A percentile compares a stretch with the other conserved stretches of the same genome.
Evolutionary conservation across 35 echinoderm and acorn worm species (phyloP).

Genomic region (Eucidaris tribuloides): DNA sequence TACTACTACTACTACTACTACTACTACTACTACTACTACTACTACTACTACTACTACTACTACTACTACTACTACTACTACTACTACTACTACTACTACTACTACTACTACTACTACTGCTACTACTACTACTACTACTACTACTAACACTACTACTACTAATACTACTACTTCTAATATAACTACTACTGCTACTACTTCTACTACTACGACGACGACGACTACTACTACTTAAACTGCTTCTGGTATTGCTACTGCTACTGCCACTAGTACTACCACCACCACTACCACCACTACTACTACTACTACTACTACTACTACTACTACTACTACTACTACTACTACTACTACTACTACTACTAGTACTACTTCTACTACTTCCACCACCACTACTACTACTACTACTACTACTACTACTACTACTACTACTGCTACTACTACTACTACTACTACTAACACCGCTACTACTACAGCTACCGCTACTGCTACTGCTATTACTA

Average conservation of each 20-base stretch:
- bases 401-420: background rate
- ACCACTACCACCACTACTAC: background rate
- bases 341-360: background rate
- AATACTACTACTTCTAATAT: background rate
- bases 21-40: conserved; percentile 5
- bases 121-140: conserved; percentile 1
- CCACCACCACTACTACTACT: background rate
- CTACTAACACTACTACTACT: background rate
- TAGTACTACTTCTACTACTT: background rate
- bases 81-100: conserved; percentile 5
- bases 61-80: background rate
- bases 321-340: background rate
- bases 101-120: background rate
- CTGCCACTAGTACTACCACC: background rate
- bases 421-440: background rate
- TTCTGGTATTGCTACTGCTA: background rate
- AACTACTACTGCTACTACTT: background rate
- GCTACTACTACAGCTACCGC: background rate
- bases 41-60: conserved; percentile 10
- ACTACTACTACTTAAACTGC: background rate
- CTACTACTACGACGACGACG: background rate
- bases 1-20: conserved; percentile 1
- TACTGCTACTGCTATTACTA: background rate
- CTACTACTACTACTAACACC: background rate
- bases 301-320: background rate